Base-by-base conservation (phyloP, 2,888 invertebrate genomes). In the Troglohyphantes excavatus region DNA sequence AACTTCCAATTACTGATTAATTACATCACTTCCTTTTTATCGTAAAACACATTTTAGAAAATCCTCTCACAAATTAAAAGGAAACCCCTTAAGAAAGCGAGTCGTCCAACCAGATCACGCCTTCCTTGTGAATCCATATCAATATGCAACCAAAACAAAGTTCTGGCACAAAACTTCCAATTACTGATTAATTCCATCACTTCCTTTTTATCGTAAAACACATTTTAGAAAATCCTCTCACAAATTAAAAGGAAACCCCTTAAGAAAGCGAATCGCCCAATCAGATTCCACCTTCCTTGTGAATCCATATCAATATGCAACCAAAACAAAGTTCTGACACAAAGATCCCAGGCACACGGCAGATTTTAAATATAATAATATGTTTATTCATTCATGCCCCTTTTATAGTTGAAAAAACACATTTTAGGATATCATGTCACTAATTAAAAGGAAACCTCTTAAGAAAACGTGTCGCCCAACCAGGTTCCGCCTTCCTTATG, bases 241-340 rank as follows among this genome's bases (percentile, higher is more conserved):
- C 9, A 33, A 33, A 46, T 13, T 46, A 13, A 7, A 2, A 2
- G 11, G 11, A 46, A 17, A 46, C 46, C 11, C 6, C 61, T 61
- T 17, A 21, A 33, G 33, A 33, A 33, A 33, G 9, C 33, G 9
- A 33, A 33, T 27, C 59, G 21, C 19, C n/a, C 46, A 26, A 26
- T n/a, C 46, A 46, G 17, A 33, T 33, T 33, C 33, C 33, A 33
- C 33, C 33, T 9, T 53, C 0, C 26, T 53, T 43, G 21, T 29
- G 59, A 53, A 59, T 29, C 29, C 29, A 27, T 75, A 59, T 75
- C 75, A 75, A 75, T 29, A 75, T 21, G 27, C 59, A 53, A 75
- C 59, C 19, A 75, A 72, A 72, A 72, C 33, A 33, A 72, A 46
- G 2, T 59, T 19, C 61, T 29, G 29, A 29, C n/a, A 11, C 27